Evolutionary conservation across 2,797 vertebrate genomes (phyloP).

Genomic region (Rhinella marina): DNA sequence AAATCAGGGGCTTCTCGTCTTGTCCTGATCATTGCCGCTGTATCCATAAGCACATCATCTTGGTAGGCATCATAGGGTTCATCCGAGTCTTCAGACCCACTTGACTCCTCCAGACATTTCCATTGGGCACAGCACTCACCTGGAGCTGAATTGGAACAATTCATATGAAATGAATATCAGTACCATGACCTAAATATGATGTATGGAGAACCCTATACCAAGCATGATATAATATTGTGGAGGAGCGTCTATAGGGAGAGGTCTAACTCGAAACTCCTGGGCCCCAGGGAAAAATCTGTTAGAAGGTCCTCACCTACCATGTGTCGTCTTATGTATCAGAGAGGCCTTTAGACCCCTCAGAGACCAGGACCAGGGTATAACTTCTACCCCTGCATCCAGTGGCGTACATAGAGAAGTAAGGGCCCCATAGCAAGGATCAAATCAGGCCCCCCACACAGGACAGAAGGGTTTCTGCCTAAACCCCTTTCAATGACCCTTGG

Average conservation of each 20-base stretch:
- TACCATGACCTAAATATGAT: not conserved
- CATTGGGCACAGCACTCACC: constrained; percentile 41
- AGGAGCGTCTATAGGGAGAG: too few species aligned
- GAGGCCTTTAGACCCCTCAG: too few species aligned
- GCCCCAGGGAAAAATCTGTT: not conserved
- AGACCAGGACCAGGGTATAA: too few species aligned
- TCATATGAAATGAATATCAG: too few species aligned
- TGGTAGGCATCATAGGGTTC: not conserved
- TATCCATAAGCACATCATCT: not conserved
- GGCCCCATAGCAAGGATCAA: too few species aligned
- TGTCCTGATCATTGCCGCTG: not conserved
- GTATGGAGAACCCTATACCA: not conserved
- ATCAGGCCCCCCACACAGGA: too few species aligned
- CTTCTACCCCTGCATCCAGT: not conserved
- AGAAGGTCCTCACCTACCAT: not conserved
- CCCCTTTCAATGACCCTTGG: too few species aligned
- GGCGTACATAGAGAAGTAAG: too few species aligned
- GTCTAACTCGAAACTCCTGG: too few species aligned
- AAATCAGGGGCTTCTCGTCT: constrained; percentile 7
- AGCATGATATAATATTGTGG: too few species aligned
- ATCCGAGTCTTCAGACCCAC: not conserved
- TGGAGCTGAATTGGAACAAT: not conserved
- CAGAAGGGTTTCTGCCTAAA: too few species aligned
- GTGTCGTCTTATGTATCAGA: too few species aligned
- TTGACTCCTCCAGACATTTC: constrained; percentile 28